phyloP scores from a whole-genome alignment of 2,797 vertebrate species.

The Anguilla megastoma region DNA sequence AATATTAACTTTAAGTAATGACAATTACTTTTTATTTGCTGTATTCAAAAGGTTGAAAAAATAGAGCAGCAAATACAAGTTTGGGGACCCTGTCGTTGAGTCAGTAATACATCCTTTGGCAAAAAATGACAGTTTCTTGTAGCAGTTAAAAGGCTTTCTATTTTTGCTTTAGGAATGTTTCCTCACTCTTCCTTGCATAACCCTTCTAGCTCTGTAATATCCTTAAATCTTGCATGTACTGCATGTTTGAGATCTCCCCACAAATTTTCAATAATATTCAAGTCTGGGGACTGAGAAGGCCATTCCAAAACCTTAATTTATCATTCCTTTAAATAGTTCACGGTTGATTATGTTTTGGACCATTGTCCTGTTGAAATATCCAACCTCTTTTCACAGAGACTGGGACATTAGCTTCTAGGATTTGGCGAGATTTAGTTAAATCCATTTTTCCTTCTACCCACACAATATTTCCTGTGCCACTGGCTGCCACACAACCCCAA shows the following conservation, averaged over 20 bases:
- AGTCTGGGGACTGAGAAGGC: background rate
- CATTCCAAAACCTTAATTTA: background rate
- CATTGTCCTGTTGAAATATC: background rate
- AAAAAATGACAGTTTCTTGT: background rate
- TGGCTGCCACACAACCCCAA: background rate
- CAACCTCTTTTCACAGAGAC: background rate
- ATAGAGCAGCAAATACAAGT: background rate
- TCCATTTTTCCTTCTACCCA: background rate
- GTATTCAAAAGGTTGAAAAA: background rate
- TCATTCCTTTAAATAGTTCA: conserved; percentile 1
- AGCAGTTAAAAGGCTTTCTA: background rate
- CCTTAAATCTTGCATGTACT: background rate
- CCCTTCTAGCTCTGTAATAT: background rate
- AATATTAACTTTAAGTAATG: background rate
- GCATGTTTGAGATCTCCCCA: background rate
- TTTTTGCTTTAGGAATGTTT: background rate
- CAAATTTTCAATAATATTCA: background rate
- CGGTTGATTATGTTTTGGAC: background rate
- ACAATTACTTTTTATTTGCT: background rate
- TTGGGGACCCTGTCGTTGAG: background rate
- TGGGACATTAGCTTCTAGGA: conserved; percentile 8
- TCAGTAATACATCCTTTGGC: background rate
- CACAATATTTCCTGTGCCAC: background rate
- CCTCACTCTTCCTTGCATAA: background rate
- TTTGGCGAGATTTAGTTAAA: background rate